These are phyloP conservation scores for Eospalax fontanierii DNA, from an alignment of 2,797 vertebrate species.

Conservation along the genomic window DNA sequence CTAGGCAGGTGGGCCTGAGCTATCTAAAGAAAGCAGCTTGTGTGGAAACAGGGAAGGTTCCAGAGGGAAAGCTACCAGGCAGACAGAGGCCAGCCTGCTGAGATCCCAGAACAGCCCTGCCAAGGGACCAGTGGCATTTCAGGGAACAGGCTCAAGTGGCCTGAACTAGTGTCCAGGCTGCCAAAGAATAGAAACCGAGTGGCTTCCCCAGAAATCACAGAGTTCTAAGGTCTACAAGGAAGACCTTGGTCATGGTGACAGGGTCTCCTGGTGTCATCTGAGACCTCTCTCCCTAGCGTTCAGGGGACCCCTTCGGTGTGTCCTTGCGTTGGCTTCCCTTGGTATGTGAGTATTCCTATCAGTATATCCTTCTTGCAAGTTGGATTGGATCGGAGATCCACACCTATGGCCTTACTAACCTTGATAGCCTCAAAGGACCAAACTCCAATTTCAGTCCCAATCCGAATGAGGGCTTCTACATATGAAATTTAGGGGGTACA, in stretches of 20 bases:
- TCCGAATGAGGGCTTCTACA: neutral
- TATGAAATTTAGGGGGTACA: too few species aligned
- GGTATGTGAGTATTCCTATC: too few species aligned
- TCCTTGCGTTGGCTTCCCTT: rapidly evolving
- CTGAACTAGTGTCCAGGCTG: rapidly evolving
- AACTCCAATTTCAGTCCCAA: neutral
- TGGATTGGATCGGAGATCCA: neutral
- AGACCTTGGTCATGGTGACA: neutral
- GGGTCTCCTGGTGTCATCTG: neutral
- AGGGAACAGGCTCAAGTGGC: rapidly evolving
- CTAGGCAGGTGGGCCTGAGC: too few species aligned
- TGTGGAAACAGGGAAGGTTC: neutral
- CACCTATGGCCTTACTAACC: neutral
- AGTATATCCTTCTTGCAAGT: neutral
- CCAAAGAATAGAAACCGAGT: rapidly evolving
- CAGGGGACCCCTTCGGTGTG: rapidly evolving
- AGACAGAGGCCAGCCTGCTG: neutral
- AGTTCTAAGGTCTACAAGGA: neutral
- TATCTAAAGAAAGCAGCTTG: neutral
- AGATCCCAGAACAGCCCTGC: rapidly evolving
- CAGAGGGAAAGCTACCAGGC: neutral
- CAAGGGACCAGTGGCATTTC: rapidly evolving
- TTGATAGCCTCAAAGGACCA: neutral
- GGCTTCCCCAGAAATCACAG: too few species aligned
- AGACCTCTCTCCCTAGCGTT: neutral